Evolutionary conservation across 2,888 invertebrate species (phyloP), one percentile per base, ranked within the genome.

Genomic region (Psylliodes chrysocephalus): DNA sequence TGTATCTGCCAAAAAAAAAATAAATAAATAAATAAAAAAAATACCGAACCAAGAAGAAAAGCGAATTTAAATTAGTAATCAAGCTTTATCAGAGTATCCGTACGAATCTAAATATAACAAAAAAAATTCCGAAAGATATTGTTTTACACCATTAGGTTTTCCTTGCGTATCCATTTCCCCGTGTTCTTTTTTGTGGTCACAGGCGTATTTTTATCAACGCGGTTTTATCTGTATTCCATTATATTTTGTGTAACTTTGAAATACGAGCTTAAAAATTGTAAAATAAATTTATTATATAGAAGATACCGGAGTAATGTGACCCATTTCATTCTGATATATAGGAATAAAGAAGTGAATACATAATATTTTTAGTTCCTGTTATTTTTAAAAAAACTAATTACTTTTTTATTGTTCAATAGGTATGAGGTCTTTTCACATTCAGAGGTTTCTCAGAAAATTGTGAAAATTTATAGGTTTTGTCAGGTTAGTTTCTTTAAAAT

Each of bases 71-170:
- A 47, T 47, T 12, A 49, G 28, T 49, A 25, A 28, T 49, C 49
- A 28, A 49, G 28, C 15, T 49, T 49, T 49, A 49, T 49, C 49
- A 49, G 28, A 25, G 30, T 15, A 14, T 18, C 28, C 30, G 25
- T 22, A 46, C n/a, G 15, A 17, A 46, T 8, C n/a, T 35, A 46
- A 46, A 46, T 46, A 19, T 30, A 7, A 30, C 49, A 30, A 17
- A 30, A 30, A 49, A 28, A 15, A 17, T 1, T 28, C 49, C 49
- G 15, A 49, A 28, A 49, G 49, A 49, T 49, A 49, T 49, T 49
- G 49, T 49, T 49, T 49, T 49, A 49, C 49, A 49, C 49, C 49
- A 49, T 49, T 49, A 49, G 49, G 49, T 49, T 49, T 49, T 49
- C 49, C 28, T 49, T 49, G 30, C 49, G 49, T 25, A 49, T 49